A percentile compares a stretch with the other conserved stretches of the same genome.
Conservation (phyloP, 37 sponge, comb jelly and placozoan genomes). For the Chondrosia reniformis region DNA sequence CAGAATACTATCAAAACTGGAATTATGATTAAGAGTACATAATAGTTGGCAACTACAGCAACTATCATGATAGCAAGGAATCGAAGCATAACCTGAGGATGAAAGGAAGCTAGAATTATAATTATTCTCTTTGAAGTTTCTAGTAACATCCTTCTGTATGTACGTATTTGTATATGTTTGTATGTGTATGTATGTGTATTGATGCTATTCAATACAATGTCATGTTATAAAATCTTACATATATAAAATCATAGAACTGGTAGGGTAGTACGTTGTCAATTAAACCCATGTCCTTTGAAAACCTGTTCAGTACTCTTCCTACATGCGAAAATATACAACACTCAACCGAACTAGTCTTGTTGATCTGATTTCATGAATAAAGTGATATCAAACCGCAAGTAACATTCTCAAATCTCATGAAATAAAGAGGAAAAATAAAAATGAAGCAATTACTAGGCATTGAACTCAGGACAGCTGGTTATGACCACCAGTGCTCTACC, state of each 20-base stretch:
- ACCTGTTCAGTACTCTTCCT: constrained; percentile 75
- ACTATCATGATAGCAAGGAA: constrained; percentile 46
- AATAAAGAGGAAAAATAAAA: too few species aligned
- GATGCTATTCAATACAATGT: neutral
- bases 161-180: neutral
- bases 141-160: neutral
- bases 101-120: neutral
- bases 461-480: too few species aligned
- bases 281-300: constrained; percentile 71
- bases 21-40: constrained; percentile 37
- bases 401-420: too few species aligned
- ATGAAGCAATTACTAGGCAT: too few species aligned
- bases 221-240: constrained; percentile 31
- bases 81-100: constrained; percentile 38
- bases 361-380: too few species aligned
- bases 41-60: constrained; percentile 48
- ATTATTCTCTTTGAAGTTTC: neutral
- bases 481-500: too few species aligned
- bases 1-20: constrained; percentile 41
- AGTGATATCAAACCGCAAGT: too few species aligned
- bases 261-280: constrained; percentile 67
- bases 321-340: too few species aligned
- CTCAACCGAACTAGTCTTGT: too few species aligned
- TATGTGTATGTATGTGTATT: neutral
- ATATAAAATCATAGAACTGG: constrained; percentile 33